Base-by-base conservation (phyloP, 2,888 invertebrate species). In the Andrena praecox region DNA sequence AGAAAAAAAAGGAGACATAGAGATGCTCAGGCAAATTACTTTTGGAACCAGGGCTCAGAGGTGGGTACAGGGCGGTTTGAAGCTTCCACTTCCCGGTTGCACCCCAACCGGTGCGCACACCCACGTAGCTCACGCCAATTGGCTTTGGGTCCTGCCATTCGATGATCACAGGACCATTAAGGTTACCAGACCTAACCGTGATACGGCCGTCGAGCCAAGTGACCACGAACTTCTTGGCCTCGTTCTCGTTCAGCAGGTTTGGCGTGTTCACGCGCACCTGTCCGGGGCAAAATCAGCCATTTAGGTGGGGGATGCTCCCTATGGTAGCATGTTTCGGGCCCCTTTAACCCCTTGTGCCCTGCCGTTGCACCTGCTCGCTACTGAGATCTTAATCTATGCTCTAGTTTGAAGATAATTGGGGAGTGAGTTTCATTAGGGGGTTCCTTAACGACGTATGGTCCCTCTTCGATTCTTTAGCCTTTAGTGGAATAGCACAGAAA, bases 81-180 rank as follows among this genome's bases (percentile, higher is more conserved):
- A 96, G 94, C 88, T 95, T 95, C 96, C 96, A 96, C 83, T 95
- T 94, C 81, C 96, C 96, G 80, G 95, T 94, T 35, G 96, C 95
- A 75, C 96, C 96, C 95, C 96, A 96, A 78, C 95, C 95, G 16
- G 96, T 96, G 79, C 96, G 95, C 79, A 96, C 95, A 63, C 96
- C 96, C 90, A 96, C 95, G 94, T 96, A 95, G 77, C 95, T 95
- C 73, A 96, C 93, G 64, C 95, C 95, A 93, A 96, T 95, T 6
- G 96, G 96, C 16, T 94, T 91, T 4, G 96, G 95, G 91, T 96
- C 96, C 84, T 93, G 92, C 96, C 96, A 96, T 87, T 95, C 95
- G 95, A 96, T 94, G 81, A 96, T 92, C 75, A 95, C 92, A 31
- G 94, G 94, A 31, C 95, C 95, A 48, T 90, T 91, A 29, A 94